Base-by-base conservation (phyloP, 2,888 invertebrate species). In the Tetragnatha montana region DNA sequence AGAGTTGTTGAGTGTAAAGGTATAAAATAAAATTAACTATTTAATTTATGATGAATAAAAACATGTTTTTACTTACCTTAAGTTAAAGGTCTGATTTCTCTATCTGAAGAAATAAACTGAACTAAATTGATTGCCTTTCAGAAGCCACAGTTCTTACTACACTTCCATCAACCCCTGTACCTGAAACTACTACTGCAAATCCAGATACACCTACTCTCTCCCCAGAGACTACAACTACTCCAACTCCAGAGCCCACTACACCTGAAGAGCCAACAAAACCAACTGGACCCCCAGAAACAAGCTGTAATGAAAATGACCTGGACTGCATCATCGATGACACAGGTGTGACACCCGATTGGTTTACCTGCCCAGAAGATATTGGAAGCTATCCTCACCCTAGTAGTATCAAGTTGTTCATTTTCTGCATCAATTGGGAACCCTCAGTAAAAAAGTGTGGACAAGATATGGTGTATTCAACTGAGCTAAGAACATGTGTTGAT, bases 241-340 rank as follows among this genome's bases (percentile, higher is more conserved):
- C 87, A 1, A 74, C 88, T 35, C 21, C 19, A 35, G 51, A 47
- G 19, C 74, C 35, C 12, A 49, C 71, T 49, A 74, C 70, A 14
- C 71, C 78, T 17, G 10, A 10, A 6, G 71, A n/a, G 17, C 49
- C 73, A 8, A 83, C 71, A 10, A 88, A 88, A 47, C 83, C 84
- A 10, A 84, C 78, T 12, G 79, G 79, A 14, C 81, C 89, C 50
- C 89, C 89, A 6, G 86, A 90, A 4, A 81, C 78, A 17, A 69
- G 78, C 10, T 90, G 89, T 19, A 35, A 86, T 51, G 79, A 90
- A 51, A 73, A 90, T 49, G 89, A 90, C 60, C 7, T 90, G 6
- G 89, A 90, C n/a, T 90, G 89, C 47, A 90, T 90, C 17, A 82
- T 90, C 7, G 78, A 51, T 50, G 86, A 90, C 60, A 78, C 85